phyloP scores from a whole-genome alignment of 2,113 vertebrate species.

The Symphodus melops region DNA sequence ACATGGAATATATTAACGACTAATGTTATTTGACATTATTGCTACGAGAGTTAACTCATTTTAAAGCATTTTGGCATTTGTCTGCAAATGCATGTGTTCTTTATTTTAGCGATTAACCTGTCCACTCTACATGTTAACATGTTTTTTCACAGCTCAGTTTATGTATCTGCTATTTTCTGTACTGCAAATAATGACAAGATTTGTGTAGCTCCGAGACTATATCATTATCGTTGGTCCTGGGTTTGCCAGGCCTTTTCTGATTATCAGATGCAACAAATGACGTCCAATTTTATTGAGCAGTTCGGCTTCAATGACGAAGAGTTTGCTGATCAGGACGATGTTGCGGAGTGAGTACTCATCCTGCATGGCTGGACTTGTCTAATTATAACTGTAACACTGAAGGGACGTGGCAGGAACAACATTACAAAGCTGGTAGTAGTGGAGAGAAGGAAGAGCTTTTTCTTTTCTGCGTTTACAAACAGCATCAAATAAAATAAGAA shows the following conservation, averaged over 20 bases:
- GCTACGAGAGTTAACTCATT: conserved; percentile 9
- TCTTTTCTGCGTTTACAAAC: background rate
- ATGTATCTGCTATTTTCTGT: conserved; percentile 54
- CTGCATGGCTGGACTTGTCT: conserved; percentile 63
- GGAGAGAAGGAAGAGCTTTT: background rate
- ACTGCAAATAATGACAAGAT: conserved; percentile 72
- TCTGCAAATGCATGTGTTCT: conserved; percentile 46
- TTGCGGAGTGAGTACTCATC: conserved; percentile 97
- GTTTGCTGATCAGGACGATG: conserved; percentile 99
- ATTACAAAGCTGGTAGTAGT: conserved; percentile 31
- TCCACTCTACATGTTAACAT: conserved; percentile 17
- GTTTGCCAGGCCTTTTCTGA: conserved; percentile 99
- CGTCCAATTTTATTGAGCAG: conserved; percentile 99
- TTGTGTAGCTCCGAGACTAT: conserved; percentile 93
- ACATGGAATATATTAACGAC: background rate
- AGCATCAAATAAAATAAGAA: background rate
- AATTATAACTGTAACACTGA: conserved; percentile 35
- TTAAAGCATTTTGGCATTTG: conserved; percentile 20
- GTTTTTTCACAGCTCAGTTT: conserved; percentile 5
- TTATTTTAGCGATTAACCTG: conserved; percentile 33
- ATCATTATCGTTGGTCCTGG: conserved; percentile 99
- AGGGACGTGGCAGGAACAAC: conserved; percentile 40
- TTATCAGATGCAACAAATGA: conserved; percentile 99
- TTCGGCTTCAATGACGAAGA: conserved; percentile 99
- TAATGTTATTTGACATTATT: conserved; percentile 13